Percentiles rank a stretch among this genome's conserved stretches.
phyloP scores from a whole-genome alignment of 92 coral and sea anemone genomes.

The Palythoa heliodiscus region DNA sequence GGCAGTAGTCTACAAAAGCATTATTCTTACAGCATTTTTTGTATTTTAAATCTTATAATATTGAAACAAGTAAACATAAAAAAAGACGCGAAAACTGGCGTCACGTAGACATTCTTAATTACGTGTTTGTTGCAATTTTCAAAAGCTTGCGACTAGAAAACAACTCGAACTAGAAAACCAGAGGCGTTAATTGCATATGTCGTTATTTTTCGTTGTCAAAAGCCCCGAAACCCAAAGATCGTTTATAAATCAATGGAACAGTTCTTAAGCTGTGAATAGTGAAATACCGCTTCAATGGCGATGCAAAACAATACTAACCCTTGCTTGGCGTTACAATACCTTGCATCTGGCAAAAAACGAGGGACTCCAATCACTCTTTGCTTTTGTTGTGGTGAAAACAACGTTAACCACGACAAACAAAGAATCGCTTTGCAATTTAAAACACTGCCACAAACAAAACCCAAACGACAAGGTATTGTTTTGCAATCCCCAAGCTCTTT shows the following conservation, averaged over 20 bases:
- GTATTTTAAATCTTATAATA: not conserved
- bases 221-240: not conserved
- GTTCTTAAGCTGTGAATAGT: not conserved
- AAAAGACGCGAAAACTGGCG: not conserved
- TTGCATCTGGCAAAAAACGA: not conserved
- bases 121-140: not conserved
- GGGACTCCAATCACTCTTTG: conserved; percentile 1
- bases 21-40: not conserved
- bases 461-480: conserved; percentile 7
- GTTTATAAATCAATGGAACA: not conserved
- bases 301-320: not conserved
- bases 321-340: conserved; percentile 16
- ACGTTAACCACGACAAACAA: conserved; percentile 35
- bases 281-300: not conserved
- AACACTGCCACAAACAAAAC: conserved; percentile 18
- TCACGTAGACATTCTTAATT: not conserved
- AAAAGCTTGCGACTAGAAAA: not conserved
- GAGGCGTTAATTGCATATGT: not conserved
- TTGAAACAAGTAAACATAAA: not conserved
- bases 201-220: not conserved
- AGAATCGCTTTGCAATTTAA: conserved; percentile 45
- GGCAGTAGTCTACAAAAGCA: no score
- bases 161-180: conserved; percentile 1
- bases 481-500: conserved; percentile 32
- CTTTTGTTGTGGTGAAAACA: conserved; percentile 42